Evolutionary conservation across 2,888 invertebrate genomes (phyloP).

Genomic region (Vannuccia rotundouncinata): DNA sequence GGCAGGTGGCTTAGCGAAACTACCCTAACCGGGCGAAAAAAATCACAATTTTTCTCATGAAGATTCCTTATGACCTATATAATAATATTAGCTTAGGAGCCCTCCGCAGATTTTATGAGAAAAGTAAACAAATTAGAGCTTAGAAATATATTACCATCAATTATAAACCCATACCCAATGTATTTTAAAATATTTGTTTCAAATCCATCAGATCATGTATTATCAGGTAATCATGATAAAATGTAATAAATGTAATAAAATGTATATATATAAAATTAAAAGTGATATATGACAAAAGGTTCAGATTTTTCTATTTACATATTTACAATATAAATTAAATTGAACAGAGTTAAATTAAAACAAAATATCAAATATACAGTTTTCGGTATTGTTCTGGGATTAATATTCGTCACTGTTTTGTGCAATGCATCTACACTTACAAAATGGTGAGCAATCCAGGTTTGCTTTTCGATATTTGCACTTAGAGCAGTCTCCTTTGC

Average conservation of each 20-base stretch:
- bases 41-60: not conserved
- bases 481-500: conserved; percentile 1
- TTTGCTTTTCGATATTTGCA: not conserved
- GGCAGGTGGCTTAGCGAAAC: not conserved
- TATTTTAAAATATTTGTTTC: not conserved
- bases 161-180: not conserved
- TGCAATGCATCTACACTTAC: conserved; percentile 6
- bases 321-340: not conserved
- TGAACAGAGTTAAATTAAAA: not conserved
- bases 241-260: not conserved
- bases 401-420: not conserved
- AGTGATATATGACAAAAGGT: no score
- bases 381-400: not conserved
- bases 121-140: not conserved
- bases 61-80: not conserved
- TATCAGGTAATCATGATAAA: not conserved
- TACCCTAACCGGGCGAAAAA: not conserved
- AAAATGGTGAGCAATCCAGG: not conserved
- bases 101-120: not conserved
- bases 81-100: not conserved
- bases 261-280: not conserved
- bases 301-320: no score
- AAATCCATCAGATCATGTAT: not conserved
- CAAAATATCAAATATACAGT: not conserved
- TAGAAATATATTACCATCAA: not conserved